Base-by-base conservation (phyloP, 2,888 invertebrate species). In the Drosophila falleni region DNA sequence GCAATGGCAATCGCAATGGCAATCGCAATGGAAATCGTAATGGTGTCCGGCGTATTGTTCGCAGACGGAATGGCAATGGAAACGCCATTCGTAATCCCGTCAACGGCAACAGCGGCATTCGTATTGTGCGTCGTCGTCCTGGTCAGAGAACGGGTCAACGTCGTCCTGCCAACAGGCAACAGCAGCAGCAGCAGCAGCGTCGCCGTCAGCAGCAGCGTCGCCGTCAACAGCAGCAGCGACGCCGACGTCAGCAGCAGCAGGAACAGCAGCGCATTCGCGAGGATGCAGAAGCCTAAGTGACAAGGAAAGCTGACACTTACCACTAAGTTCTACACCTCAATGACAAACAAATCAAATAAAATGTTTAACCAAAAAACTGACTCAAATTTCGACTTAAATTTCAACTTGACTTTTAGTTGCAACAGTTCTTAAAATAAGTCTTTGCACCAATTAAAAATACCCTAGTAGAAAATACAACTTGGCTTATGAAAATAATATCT, bases 81-180 rank as follows among this genome's bases (percentile, higher is more conserved):
- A 80, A 72, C 63, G 56, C 50, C 59, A 75, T 58, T 55, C 63
- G 41, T n/a, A n/a, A n/a, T n/a, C n/a, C n/a, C n/a, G n/a, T n/a
- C n/a, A n/a, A n/a, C n/a, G n/a, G n/a, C n/a, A n/a, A n/a, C n/a
- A n/a, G n/a, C n/a, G n/a, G n/a, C n/a, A n/a, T n/a, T n/a, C 71
- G 68, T 16, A 23, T 23, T 8, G 62, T 62, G 41, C 78, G 68
- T 15, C 86, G 82, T 37, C 79, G 82, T 29, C 78, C 74, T 49
- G 61, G 46, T 0, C 76, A 84, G 51, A 73, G 58, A 19, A 51
- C 64, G 23, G 53, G 59, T 1, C 74, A 83, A 42, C 79, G 62
- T 29, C 66, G 72, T 37, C 56, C 64, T 2, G 51, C 6, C 56
- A 80, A 73, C 70, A 60, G 68, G 41, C 74, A 72, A 54, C 69